These are phyloP conservation scores for Mola mola DNA, from an alignment of 2,113 vertebrate species.

Conservation along the genomic window DNA sequence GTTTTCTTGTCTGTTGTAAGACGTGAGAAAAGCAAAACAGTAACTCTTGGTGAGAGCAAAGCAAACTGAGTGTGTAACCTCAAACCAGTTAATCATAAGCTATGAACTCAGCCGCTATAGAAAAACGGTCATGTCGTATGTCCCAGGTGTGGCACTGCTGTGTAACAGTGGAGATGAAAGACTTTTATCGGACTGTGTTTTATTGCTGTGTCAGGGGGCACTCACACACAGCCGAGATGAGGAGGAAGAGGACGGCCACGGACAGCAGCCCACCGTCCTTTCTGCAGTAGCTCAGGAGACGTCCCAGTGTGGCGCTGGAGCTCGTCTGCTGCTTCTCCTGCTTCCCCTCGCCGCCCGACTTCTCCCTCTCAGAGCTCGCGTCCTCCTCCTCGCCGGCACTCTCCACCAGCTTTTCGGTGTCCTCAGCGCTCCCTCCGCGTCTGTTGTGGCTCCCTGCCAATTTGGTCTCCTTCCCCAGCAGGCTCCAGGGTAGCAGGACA, in stretches of 20 bases:
- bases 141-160: too few relatives aligned
- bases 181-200: not conserved
- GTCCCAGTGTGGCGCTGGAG: constrained; percentile 88
- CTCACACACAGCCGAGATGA: constrained; percentile 91
- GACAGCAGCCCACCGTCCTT: constrained; percentile 85
- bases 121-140: too few relatives aligned
- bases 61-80: too few relatives aligned
- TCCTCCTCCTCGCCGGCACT: constrained; percentile 37
- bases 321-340: constrained; percentile 57
- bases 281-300: constrained; percentile 89
- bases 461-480: constrained; percentile 76
- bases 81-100: too few relatives aligned
- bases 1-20: too few relatives aligned
- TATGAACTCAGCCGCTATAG: too few relatives aligned
- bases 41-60: too few relatives aligned
- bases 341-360: constrained; percentile 5
- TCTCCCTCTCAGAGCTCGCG: not conserved
- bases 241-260: constrained; percentile 87
- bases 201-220: not conserved
- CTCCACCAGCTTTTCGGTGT: constrained; percentile 68
- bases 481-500: constrained; percentile 83
- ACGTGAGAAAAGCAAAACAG: too few relatives aligned
- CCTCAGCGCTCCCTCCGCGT: constrained; percentile 29
- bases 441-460: not conserved
- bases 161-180: too few relatives aligned